Base-by-base conservation (phyloP, 37 sponge, comb jelly and placozoan species). In the Diacarnus erythraeanus region DNA sequence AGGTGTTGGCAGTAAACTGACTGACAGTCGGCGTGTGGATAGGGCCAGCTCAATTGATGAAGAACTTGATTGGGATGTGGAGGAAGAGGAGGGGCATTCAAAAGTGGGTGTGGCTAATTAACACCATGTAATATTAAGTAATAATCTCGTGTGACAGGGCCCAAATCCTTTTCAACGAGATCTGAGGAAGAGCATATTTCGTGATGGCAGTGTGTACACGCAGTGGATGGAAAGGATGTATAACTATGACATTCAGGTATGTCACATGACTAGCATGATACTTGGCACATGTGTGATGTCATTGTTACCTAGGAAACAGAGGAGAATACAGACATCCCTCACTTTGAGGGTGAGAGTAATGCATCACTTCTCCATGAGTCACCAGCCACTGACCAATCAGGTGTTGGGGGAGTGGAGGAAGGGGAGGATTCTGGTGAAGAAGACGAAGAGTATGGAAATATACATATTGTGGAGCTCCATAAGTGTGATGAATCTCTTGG, bases 391-490 rank as follows among this genome's bases (percentile, higher is more conserved):
- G 66, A 30, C 10, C 33, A 25, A 10, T 20, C 34, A 15, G 66
- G 66, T 18, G 10, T 31, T 31, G 66, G 66, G 2, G 42, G 26
- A 22, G 5, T 18, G 25, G 72, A 71, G 47, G 44, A 41, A 41
- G 84, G 38, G 5, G 75, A 74, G 3, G 68, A 63, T 27, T 77
- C 59, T 22, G 51, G 31, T 6, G 80, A 70, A 17, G 90, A 79
- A 61, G 89, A 89, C 0, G 81, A 76, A 1, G 83, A 88, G 38
- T 69, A 41, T 31, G 84, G 77, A 18, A 89, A 89, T 33, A 68
- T 89, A 17, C 80, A 59, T 29, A 80, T 89, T 43, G 74, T 89
- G 29, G 85, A 89, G 72, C 76, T 89, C 1, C 77, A 80, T 75
- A 89, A 80, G 77, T 79, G 67, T 5, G 74, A 36, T 33, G 68